phyloP scores from a whole-genome alignment of 2,113 vertebrate genomes.

The Paradoxurus hermaphroditus region DNA sequence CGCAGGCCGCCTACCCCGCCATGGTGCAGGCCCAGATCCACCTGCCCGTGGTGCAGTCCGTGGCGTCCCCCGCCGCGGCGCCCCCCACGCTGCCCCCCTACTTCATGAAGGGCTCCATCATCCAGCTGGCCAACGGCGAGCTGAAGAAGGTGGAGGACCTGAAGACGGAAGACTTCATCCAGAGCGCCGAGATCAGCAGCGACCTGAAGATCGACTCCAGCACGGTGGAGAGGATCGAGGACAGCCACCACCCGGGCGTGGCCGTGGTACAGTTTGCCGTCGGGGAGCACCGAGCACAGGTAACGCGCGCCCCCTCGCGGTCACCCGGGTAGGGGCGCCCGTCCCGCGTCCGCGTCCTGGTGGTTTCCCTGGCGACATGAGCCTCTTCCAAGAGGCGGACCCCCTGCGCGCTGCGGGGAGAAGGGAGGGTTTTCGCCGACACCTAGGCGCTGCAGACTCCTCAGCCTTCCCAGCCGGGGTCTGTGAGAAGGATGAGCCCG shows the following conservation, averaged over 20 bases:
- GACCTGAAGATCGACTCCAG: conserved; percentile 99
- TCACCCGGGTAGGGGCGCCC: neutral
- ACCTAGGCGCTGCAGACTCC: accelerated
- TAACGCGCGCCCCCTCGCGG: conserved; percentile 64
- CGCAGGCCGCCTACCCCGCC: conserved; percentile 87
- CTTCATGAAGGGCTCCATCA: conserved; percentile 98
- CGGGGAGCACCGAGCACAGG: conserved; percentile 97
- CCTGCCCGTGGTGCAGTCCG: conserved; percentile 89
- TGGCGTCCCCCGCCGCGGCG: conserved; percentile 80
- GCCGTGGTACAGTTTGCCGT: conserved; percentile 97
- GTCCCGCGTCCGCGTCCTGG: no score
- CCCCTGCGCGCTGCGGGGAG: neutral
- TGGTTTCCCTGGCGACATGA: no score
- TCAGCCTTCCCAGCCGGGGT: accelerated
- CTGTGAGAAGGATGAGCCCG: neutral
- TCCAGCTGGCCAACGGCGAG: conserved; percentile 97
- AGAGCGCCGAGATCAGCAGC: conserved; percentile 97
- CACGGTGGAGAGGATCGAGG: conserved; percentile 97
- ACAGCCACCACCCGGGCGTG: conserved; percentile 90
- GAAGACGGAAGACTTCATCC: conserved; percentile 99
- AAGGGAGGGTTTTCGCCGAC: neutral
- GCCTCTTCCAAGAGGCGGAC: neutral
- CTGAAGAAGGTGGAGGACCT: conserved; percentile 98
- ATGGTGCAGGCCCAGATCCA: conserved; percentile 96
- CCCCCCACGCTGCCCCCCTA: conserved; percentile 93